These are phyloP conservation scores for Epistrophe grossulariae DNA, from an alignment of 2,888 invertebrate genomes.

Conservation along the genomic window DNA sequence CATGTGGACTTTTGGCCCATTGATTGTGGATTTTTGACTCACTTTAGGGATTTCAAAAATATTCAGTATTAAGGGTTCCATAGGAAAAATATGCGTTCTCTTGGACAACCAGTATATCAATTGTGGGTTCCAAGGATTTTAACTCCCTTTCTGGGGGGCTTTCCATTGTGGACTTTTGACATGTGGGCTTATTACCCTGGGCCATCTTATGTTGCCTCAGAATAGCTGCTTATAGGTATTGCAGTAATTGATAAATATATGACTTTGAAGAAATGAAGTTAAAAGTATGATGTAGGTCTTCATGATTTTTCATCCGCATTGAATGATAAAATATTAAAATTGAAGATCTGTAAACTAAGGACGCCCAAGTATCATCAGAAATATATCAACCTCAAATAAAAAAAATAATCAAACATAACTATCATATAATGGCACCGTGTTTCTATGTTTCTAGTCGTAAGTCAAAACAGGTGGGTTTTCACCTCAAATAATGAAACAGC, in stretches of 20 bases:
- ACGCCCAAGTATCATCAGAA: neutral
- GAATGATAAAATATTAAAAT: constrained; percentile 44
- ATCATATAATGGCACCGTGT: neutral
- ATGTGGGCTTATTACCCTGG: too few species aligned
- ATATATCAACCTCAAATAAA: constrained; percentile 25
- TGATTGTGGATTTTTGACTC: too few species aligned
- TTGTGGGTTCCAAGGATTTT: too few species aligned
- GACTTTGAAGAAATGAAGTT: constrained; percentile 20
- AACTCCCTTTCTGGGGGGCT: too few species aligned
- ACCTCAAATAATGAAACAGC: neutral
- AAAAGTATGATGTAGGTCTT: constrained; percentile 45
- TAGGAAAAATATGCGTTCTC: too few species aligned
- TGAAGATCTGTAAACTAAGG: neutral
- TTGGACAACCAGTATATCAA: too few species aligned
- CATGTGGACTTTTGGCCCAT: too few species aligned
- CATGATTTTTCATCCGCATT: neutral
- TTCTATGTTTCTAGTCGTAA: neutral
- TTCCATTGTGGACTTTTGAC: too few species aligned
- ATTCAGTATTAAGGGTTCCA: too few species aligned
- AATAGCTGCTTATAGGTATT: neutral
- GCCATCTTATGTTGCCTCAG: too few species aligned
- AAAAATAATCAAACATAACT: constrained; percentile 13
- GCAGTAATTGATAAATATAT: constrained; percentile 32
- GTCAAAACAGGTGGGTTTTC: neutral
- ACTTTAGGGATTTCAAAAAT: too few species aligned